These are phyloP conservation scores for Danionella cerebrum DNA, from an alignment of 2,113 vertebrate species.

Conservation along the genomic window DNA sequence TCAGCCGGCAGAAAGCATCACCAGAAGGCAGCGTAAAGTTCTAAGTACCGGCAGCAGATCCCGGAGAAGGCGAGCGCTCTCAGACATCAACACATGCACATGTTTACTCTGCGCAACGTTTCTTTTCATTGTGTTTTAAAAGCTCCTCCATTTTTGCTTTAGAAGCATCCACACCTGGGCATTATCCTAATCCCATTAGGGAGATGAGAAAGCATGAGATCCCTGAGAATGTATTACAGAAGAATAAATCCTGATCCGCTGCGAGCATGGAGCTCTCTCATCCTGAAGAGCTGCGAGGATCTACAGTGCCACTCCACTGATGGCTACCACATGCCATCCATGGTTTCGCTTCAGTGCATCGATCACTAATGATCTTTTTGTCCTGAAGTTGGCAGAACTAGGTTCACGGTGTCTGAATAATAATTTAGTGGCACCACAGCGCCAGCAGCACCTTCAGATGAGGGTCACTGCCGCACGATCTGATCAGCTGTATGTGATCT, in stretches of 20 bases:
- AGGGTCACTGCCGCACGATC: too few species aligned
- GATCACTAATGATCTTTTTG: not conserved
- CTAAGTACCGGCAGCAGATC: too few species aligned
- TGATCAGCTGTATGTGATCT: too few species aligned
- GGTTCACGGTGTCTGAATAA: not conserved
- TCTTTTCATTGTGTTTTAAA: constrained; percentile 20
- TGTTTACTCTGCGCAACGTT: not conserved
- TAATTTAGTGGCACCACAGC: too few species aligned
- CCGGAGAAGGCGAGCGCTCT: too few species aligned
- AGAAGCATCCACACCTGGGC: constrained; percentile 13
- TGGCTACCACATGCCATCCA: not conserved
- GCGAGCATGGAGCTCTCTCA: constrained; percentile 40
- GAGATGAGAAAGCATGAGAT: constrained; percentile 22
- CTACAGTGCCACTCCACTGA: too few species aligned
- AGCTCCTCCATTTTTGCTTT: not conserved
- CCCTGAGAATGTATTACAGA: constrained; percentile 27
- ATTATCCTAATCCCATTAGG: constrained; percentile 37
- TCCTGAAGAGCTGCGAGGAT: constrained; percentile 48
- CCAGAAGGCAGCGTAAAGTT: too few species aligned
- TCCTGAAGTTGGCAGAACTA: not conserved
- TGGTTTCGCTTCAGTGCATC: not conserved
- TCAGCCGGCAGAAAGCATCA: too few species aligned
- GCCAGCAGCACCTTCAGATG: too few species aligned
- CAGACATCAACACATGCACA: too few species aligned
- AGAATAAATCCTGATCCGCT: constrained; percentile 22